These are phyloP conservation scores for Lampropteryx suffumata DNA, from an alignment of 2,888 invertebrate species.

Conservation along the genomic window DNA sequence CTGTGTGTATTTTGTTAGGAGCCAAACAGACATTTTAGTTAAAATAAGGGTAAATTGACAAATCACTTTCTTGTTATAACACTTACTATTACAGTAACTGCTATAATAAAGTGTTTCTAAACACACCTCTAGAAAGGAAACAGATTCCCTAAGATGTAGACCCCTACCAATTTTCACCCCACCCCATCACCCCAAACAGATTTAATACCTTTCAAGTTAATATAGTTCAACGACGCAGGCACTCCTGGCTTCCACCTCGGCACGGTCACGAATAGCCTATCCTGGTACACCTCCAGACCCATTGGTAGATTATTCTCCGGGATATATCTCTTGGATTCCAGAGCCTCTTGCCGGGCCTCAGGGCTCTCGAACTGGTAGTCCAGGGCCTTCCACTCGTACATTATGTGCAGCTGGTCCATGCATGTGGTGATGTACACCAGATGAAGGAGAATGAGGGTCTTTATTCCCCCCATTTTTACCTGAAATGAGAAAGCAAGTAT, in stretches of 20 bases:
- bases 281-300: conserved; percentile 87
- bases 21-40: no score
- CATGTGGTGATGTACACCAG: conserved; percentile 63
- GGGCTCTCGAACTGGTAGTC: conserved; percentile 86
- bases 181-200: no score
- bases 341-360: conserved; percentile 82
- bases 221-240: conserved; percentile 88
- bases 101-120: no score
- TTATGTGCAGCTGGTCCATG: conserved; percentile 87
- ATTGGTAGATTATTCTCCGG: conserved; percentile 89
- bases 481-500: conserved; percentile 15
- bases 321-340: conserved; percentile 83
- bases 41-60: no score
- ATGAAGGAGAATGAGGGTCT: conserved; percentile 61
- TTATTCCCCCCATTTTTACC: conserved; percentile 57
- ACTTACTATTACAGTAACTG: no score
- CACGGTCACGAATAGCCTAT: conserved; percentile 87
- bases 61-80: no score
- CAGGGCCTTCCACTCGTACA: conserved; percentile 88
- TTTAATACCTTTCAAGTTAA: conserved; percentile 87
- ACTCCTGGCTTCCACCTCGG: conserved; percentile 90
- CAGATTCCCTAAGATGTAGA: no score
- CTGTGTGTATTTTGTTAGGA: no score
- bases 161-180: no score
- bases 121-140: no score